These are phyloP conservation scores for Pristionchus fissidentatus DNA, from an alignment of 2,888 invertebrate species.

Conservation along the genomic window DNA sequence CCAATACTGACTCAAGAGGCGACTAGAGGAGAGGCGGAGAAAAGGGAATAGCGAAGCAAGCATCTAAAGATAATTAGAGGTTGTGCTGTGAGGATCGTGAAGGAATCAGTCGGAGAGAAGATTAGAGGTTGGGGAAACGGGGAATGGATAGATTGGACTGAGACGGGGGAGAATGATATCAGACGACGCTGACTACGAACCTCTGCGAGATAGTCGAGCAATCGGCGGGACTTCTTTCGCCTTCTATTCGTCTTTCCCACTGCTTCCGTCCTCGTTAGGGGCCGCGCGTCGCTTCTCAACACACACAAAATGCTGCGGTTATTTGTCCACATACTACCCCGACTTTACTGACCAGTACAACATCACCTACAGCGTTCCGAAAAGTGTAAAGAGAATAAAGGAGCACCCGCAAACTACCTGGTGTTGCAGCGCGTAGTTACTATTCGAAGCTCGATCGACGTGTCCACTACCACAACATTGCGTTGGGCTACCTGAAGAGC, in stretches of 20 bases:
- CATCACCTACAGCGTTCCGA: no score
- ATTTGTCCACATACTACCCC: constrained; percentile 20
- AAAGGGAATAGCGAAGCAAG: neutral
- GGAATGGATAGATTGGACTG: neutral
- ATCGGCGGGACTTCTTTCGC: constrained; percentile 32
- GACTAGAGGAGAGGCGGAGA: neutral
- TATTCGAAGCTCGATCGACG: constrained; percentile 12
- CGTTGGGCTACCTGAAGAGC: constrained; percentile 39
- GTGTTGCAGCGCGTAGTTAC: constrained; percentile 32
- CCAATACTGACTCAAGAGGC: neutral
- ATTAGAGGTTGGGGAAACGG: constrained; percentile 1
- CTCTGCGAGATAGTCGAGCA: constrained; percentile 32
- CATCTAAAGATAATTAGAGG: constrained; percentile 11
- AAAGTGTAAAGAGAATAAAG: neutral
- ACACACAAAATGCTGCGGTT: constrained; percentile 29
- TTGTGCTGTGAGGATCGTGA: neutral
- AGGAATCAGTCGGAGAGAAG: neutral
- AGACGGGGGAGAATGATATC: neutral
- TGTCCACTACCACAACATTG: constrained; percentile 37
- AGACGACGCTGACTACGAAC: neutral
- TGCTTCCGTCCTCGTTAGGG: constrained; percentile 41
- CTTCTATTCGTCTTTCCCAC: constrained; percentile 36
- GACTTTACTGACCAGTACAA: constrained; percentile 31
- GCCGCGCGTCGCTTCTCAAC: constrained; percentile 40
- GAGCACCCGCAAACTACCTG: neutral